These are phyloP conservation scores for Lampris incognitus DNA, from an alignment of 2,113 vertebrate genomes.

Conservation along the genomic window DNA sequence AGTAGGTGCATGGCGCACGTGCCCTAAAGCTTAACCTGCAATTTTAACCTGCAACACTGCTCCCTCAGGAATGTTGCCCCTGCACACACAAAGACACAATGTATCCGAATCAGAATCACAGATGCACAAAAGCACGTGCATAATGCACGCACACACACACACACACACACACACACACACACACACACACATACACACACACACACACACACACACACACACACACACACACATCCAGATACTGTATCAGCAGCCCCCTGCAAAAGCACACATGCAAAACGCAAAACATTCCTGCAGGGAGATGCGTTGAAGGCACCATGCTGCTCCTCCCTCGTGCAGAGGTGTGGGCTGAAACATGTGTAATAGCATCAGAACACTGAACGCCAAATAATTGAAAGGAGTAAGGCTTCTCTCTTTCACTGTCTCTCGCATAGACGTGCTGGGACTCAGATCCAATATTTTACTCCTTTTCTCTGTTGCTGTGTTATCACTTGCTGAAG, in stretches of 20 bases:
- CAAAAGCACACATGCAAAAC: neutral
- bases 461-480: slow-evolving; percentile 10
- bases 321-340: slow-evolving; percentile 14
- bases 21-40: no score
- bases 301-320: slow-evolving; percentile 51
- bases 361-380: slow-evolving; percentile 65
- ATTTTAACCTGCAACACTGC: no score
- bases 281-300: slow-evolving; percentile 39
- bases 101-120: no score
- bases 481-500: slow-evolving; percentile 1
- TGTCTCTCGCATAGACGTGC: slow-evolving; percentile 24
- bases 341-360: slow-evolving; percentile 40
- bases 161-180: neutral
- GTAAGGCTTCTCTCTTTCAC: slow-evolving; percentile 49
- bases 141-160: neutral
- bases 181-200: no score
- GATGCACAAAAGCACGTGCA: no score
- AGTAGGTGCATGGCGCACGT: no score
- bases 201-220: no score
- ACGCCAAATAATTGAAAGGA: slow-evolving; percentile 69
- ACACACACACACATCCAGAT: neutral
- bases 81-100: no score
- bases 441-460: slow-evolving; percentile 15
- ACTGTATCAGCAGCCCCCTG: neutral
- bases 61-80: no score